Evolutionary conservation across 2,797 vertebrate genomes (phyloP).

Genomic region (Lagocephalus sceleratus): DNA sequence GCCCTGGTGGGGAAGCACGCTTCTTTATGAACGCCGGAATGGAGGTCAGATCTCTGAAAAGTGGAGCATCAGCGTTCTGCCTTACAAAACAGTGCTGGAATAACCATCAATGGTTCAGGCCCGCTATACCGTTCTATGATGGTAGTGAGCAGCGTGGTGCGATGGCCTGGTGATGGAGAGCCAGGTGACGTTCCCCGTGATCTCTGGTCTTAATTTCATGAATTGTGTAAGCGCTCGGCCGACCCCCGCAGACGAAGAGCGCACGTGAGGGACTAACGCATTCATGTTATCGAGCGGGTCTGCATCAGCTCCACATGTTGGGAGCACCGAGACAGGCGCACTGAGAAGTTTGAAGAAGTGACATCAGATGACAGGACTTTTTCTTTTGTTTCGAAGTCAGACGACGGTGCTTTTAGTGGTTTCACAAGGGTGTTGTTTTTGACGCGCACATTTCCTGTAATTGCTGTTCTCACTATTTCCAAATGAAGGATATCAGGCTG

Average conservation of each 20-base stretch:
- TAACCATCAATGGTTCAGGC: background rate
- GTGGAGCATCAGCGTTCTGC: constrained; percentile 5
- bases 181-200: constrained; percentile 21
- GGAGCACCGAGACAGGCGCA: too few species aligned
- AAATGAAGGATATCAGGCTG: background rate
- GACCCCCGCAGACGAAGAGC: constrained; percentile 8
- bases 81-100: background rate
- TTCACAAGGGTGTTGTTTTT: constrained; percentile 2
- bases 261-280: constrained; percentile 38
- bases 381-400: background rate
- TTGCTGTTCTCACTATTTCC: constrained; percentile 2
- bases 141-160: constrained; percentile 1
- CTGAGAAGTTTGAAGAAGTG: background rate
- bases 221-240: constrained; percentile 27
- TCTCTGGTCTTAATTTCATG: constrained; percentile 43
- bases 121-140: too few species aligned
- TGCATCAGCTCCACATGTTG: constrained; percentile 12
- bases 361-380: background rate
- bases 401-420: background rate
- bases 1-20: constrained; percentile 27
- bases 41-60: constrained; percentile 7
- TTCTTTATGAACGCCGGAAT: constrained; percentile 12
- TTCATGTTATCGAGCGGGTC: constrained; percentile 30
- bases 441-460: constrained; percentile 12
- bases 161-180: constrained; percentile 10